Conservation (phyloP, 2,888 invertebrate genomes). For the Cordilura impudica region DNA sequence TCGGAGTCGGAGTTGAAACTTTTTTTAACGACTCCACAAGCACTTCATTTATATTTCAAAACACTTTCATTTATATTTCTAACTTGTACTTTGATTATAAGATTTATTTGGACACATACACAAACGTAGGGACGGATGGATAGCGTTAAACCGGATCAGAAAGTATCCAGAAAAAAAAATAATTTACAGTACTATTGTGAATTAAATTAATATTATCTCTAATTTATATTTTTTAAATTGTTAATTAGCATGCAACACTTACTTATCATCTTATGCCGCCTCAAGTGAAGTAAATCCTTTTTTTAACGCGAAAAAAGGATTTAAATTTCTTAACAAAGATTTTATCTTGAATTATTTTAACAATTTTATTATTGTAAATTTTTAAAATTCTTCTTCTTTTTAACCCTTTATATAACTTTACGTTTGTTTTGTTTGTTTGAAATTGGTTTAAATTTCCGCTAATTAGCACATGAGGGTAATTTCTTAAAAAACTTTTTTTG, state of each 20-base stretch:
- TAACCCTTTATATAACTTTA: not conserved
- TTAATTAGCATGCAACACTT: slow-evolving; percentile 48
- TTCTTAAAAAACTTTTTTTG: not conserved
- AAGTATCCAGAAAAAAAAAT: no score
- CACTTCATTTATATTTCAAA: no score
- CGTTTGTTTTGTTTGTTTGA: not conserved
- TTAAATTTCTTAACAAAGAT: not conserved
- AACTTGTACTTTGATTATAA: no score
- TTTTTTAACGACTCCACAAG: no score
- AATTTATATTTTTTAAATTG: not conserved
- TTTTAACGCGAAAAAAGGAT: slow-evolving; percentile 24
- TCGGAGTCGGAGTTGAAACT: no score
- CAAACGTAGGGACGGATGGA: no score
- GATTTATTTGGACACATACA: no score
- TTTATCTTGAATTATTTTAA: not conserved
- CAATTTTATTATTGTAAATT: no score
- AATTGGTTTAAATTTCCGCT: slow-evolving; percentile 13
- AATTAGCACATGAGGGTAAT: slow-evolving; percentile 24
- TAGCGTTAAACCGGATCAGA: no score
- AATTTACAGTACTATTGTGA: no score
- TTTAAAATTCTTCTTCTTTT: not conserved
- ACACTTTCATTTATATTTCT: no score
- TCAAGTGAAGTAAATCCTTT: slow-evolving; percentile 59
- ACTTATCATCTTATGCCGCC: slow-evolving; percentile 63
- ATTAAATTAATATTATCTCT: not conserved